phyloP scores from a whole-genome alignment of 35 echinoderm and acorn worm genomes.

The Apostichopus parvimensis region DNA sequence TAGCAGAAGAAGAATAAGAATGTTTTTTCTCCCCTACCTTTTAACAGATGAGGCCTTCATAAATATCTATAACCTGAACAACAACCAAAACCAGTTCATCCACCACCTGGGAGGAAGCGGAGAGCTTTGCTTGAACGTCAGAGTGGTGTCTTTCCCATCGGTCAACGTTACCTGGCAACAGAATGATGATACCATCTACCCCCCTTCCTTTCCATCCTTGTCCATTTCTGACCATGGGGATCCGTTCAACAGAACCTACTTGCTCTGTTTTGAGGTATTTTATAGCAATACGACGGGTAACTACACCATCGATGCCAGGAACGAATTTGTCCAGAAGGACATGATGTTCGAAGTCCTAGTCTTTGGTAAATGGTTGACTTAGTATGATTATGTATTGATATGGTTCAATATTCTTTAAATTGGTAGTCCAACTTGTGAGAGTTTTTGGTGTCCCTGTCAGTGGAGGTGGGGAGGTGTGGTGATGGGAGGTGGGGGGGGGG shows the following conservation, averaged over 20 bases:
- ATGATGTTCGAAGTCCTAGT: not conserved
- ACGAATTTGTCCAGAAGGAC: not conserved
- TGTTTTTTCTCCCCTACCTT: not conserved
- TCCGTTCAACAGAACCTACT: not conserved
- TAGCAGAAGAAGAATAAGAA: too few relatives aligned
- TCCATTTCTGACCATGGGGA: not conserved
- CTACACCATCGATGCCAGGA: not conserved
- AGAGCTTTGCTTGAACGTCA: not conserved
- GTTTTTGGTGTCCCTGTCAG: too few relatives aligned
- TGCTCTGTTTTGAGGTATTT: not conserved
- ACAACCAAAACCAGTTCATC: not conserved
- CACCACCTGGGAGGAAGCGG: not conserved
- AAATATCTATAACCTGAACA: conserved; percentile 33
- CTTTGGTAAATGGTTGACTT: not conserved
- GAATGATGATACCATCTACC: not conserved
- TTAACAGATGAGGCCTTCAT: conserved; percentile 12
- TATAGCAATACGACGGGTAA: not conserved
- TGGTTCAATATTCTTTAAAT: too few relatives aligned
- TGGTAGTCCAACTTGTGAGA: too few relatives aligned
- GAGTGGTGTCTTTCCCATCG: conserved; percentile 18
- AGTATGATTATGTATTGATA: too few relatives aligned
- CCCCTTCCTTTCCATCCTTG: not conserved
- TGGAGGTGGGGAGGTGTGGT: too few relatives aligned
- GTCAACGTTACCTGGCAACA: not conserved
- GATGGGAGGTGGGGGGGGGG: too few relatives aligned